Conservation (phyloP, 2,797 vertebrate species). For the Karalla daura region DNA sequence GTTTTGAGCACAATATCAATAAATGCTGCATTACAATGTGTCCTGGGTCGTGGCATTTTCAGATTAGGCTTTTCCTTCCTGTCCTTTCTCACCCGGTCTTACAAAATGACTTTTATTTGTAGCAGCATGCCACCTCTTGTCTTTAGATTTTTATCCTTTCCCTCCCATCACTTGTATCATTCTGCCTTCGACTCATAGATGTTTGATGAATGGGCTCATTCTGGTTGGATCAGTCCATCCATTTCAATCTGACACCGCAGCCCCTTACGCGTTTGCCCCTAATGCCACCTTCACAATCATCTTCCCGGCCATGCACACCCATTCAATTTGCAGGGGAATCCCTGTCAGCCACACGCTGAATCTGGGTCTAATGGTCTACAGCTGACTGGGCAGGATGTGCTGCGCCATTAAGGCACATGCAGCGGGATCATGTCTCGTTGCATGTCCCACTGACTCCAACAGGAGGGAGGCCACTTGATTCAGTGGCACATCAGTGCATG, state of each 20-base stretch:
- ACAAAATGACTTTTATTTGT: not conserved
- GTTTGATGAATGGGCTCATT: conserved; percentile 28
- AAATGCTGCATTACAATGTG: not conserved
- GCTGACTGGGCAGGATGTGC: conserved; percentile 35
- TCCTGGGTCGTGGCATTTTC: conserved; percentile 1
- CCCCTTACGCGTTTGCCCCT: conserved; percentile 39
- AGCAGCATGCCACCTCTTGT: not conserved
- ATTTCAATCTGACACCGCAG: conserved; percentile 23
- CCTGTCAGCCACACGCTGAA: conserved; percentile 41
- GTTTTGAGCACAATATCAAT: not conserved
- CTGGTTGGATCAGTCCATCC: conserved; percentile 26
- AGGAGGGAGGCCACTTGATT: conserved; percentile 53
- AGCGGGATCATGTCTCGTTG: conserved; percentile 33
- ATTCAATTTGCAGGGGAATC: conserved; percentile 38
- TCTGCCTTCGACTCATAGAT: not conserved
- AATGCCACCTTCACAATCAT: conserved; percentile 48
- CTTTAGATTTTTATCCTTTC: not conserved
- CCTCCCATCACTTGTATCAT: not conserved
- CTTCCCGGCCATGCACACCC: conserved; percentile 21
- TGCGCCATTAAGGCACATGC: conserved; percentile 21
- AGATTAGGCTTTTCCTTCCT: not conserved
- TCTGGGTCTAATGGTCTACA: conserved; percentile 54
- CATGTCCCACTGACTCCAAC: conserved; percentile 40
- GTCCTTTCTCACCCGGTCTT: not conserved
- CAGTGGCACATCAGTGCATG: conserved; percentile 52